phyloP scores from a whole-genome alignment of 2,797 vertebrate genomes.

The Sebastolobus altivelis region DNA sequence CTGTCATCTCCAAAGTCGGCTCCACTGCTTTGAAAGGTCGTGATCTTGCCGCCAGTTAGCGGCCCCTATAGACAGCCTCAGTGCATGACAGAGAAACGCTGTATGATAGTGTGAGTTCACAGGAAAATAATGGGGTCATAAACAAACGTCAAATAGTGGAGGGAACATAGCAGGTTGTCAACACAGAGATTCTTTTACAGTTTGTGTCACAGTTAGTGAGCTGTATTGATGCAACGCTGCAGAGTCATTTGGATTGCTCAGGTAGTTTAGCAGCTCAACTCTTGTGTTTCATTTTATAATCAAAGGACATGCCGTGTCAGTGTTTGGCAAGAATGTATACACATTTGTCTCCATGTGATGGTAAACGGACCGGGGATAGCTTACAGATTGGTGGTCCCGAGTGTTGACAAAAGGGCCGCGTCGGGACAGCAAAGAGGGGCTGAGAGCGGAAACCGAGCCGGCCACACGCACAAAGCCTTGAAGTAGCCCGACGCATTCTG shows the following conservation, averaged over 20 bases:
- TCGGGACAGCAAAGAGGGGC: constrained; percentile 56
- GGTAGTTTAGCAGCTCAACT: constrained; percentile 57
- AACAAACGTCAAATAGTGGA: constrained; percentile 58
- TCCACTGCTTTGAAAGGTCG: constrained; percentile 58
- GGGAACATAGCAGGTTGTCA: constrained; percentile 60
- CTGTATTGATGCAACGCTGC: constrained; percentile 46
- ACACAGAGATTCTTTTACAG: constrained; percentile 38
- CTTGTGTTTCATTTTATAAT: constrained; percentile 64
- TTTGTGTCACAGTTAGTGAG: constrained; percentile 52
- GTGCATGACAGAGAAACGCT: constrained; percentile 54
- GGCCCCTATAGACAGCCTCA: constrained; percentile 68
- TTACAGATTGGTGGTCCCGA: constrained; percentile 76
- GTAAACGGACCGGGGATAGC: constrained; percentile 67
- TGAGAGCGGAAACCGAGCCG: constrained; percentile 67
- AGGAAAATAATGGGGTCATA: constrained; percentile 73
- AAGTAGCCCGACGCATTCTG: constrained; percentile 69
- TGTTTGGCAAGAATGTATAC: constrained; percentile 67
- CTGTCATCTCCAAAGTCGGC: constrained; percentile 70
- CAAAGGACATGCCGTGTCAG: constrained; percentile 65
- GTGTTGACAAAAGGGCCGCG: constrained; percentile 77
- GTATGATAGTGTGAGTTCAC: constrained; percentile 57
- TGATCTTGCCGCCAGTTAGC: constrained; percentile 66
- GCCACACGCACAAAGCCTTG: constrained; percentile 76
- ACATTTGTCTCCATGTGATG: constrained; percentile 62
- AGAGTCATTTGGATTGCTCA: constrained; percentile 56